Conservation (phyloP, 2,113 vertebrate species). For the Mormyrus lacerda region DNA sequence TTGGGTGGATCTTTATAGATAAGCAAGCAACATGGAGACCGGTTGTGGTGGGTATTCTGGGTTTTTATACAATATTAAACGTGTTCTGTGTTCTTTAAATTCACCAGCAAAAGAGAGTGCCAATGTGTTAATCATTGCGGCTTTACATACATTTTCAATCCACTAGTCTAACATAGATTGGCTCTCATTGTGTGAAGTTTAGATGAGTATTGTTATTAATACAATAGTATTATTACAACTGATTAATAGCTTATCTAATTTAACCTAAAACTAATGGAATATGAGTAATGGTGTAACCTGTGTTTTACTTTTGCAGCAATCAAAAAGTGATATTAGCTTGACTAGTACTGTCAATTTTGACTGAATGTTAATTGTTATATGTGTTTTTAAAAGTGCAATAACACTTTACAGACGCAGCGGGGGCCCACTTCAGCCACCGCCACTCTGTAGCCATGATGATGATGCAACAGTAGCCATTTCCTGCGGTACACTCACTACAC, state of each 20-base stretch:
- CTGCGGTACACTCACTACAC: not conserved
- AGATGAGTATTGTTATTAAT: not conserved
- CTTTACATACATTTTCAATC: not conserved
- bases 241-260: not conserved
- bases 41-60: not conserved
- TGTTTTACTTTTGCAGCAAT: too few relatives aligned
- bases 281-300: too few relatives aligned
- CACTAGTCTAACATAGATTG: not conserved
- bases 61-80: not conserved
- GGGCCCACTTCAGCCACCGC: not conserved
- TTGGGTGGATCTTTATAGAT: not conserved
- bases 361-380: too few relatives aligned
- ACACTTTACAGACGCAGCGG: too few relatives aligned
- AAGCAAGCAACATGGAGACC: not conserved
- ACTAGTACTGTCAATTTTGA: too few relatives aligned
- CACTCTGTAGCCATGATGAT: not conserved
- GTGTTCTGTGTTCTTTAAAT: not conserved
- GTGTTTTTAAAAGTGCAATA: too few relatives aligned
- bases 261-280: too few relatives aligned
- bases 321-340: too few relatives aligned
- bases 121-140: not conserved
- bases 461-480: not conserved
- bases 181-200: too few relatives aligned
- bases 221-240: not conserved
- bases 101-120: not conserved